Conservation (phyloP, 92 coral and sea anemone genomes). For the Umimayanthus kanabou region DNA sequence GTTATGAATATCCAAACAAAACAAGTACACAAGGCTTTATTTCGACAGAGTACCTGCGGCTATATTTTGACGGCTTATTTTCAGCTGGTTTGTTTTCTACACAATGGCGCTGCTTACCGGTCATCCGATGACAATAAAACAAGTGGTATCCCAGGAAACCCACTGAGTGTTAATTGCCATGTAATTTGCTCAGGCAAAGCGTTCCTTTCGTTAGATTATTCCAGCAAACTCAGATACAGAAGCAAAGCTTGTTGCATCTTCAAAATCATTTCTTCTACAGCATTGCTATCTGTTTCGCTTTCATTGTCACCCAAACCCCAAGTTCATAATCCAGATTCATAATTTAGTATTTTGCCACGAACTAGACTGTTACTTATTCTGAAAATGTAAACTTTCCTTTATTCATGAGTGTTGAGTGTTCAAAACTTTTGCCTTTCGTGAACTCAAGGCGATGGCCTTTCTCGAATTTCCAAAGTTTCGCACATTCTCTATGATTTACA, state of each 20-base stretch:
- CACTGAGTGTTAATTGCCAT: slow-evolving; percentile 86
- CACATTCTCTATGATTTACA: background rate
- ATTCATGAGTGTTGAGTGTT: slow-evolving; percentile 24
- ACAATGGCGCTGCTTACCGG: slow-evolving; percentile 36
- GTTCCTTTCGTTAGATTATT: slow-evolving; percentile 43
- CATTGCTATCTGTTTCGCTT: background rate
- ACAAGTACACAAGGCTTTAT: slow-evolving; percentile 35
- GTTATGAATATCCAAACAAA: slow-evolving; percentile 26
- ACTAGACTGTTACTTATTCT: slow-evolving; percentile 31
- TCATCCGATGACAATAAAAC: slow-evolving; percentile 13
- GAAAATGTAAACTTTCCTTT: slow-evolving; percentile 43
- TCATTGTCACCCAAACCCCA: slow-evolving; percentile 14
- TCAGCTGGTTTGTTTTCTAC: slow-evolving; percentile 32
- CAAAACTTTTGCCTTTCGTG: background rate
- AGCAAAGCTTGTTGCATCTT: background rate
- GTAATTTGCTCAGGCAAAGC: slow-evolving; percentile 83
- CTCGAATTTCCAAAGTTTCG: background rate
- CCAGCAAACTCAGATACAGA: slow-evolving; percentile 13
- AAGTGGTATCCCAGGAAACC: slow-evolving; percentile 54
- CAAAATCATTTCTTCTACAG: background rate
- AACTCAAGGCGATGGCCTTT: background rate
- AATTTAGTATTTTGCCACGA: slow-evolving; percentile 47
- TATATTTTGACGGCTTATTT: slow-evolving; percentile 31
- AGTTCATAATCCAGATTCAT: slow-evolving; percentile 33
- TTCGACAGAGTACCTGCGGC: slow-evolving; percentile 40